Base-by-base conservation (phyloP, 2,888 invertebrate species). In the Luperina testacea region DNA sequence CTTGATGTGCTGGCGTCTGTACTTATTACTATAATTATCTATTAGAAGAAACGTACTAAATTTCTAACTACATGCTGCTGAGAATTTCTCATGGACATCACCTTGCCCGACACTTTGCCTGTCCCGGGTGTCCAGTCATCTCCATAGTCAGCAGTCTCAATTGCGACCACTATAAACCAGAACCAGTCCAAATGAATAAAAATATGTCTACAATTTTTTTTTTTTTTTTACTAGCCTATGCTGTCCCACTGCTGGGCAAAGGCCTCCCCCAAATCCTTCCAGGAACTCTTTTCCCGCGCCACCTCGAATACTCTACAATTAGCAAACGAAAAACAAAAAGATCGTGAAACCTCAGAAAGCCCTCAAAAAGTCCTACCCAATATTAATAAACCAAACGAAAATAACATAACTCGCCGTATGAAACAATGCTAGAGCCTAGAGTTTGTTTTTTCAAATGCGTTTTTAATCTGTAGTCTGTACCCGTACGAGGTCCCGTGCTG, bases 401-500 rank as follows among this genome's bases (percentile, higher is more conserved):
- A 32, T 51, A 84, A 42, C 84, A 15, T 63, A 38, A 17, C 45
- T 72, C 27, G 11, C 48, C 24, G 20, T 42, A 63, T n/a, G 32
- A 68, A 83, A 77, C 75, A 80, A 68, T 72, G 24, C 27, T 42
- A 6, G n/a, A 57, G 38, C 61, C 72, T 61, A 53, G 77, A 73
- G 51, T 77, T 59, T 78, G 71, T 79, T 76, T 83, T 84, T 82
- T 82, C 82, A 89, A 87, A 80, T 86, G 86, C 88, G 88, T 89
- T 75, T 64, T 78, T 87, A 86, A 84, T 87, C 83, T 79, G 63
- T 87, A 86, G 83, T 87, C 83, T 79, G 63, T 72, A 73, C 81
- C 61, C 87, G 87, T 79, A 83, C 77, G 80, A 77, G 76, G 92
- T 90, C 93, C 87, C 94, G 94, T 94, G 94, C 86, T 27, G 1